These are phyloP conservation scores for Drosophila prolongata DNA, from an alignment of 2,888 invertebrate species.

Conservation along the genomic window DNA sequence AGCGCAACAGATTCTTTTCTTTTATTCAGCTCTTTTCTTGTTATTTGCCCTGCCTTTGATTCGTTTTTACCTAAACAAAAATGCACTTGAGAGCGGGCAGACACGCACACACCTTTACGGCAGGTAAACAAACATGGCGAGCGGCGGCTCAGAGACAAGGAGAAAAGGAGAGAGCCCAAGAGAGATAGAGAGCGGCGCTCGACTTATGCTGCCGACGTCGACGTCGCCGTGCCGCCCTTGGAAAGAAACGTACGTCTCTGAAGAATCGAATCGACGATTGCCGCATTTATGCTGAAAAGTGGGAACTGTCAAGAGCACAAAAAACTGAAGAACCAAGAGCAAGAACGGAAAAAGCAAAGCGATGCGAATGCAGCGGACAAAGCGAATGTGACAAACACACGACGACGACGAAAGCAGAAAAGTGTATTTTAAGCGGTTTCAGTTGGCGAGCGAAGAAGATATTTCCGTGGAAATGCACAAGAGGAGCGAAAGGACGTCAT, in stretches of 20 bases:
- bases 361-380: slow-evolving; percentile 74
- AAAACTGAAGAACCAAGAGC: slow-evolving; percentile 25
- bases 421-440: slow-evolving; percentile 53
- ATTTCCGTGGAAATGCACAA: slow-evolving; percentile 41
- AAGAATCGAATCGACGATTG: slow-evolving; percentile 23
- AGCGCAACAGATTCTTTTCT: slow-evolving; percentile 75
- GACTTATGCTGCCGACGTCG: slow-evolving; percentile 62
- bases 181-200: slow-evolving; percentile 37
- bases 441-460: slow-evolving; percentile 9
- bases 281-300: slow-evolving; percentile 69
- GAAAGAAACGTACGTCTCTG: slow-evolving; percentile 44
- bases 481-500: slow-evolving; percentile 57
- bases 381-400: slow-evolving; percentile 70
- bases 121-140: slow-evolving; percentile 75
- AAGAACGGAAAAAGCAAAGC: slow-evolving; percentile 61
- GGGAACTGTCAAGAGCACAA: slow-evolving; percentile 70
- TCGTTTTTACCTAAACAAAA: slow-evolving; percentile 79
- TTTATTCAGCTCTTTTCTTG: slow-evolving; percentile 61
- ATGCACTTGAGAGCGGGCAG: slow-evolving; percentile 75
- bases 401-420: slow-evolving; percentile 62
- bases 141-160: slow-evolving; percentile 17
- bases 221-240: slow-evolving; percentile 38
- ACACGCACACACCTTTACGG: slow-evolving; percentile 41
- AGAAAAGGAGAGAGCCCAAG: slow-evolving; percentile 34
- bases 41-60: slow-evolving; percentile 76